Evolutionary conservation across 2,797 vertebrate species (phyloP).

Genomic region (Halcyon badia): DNA sequence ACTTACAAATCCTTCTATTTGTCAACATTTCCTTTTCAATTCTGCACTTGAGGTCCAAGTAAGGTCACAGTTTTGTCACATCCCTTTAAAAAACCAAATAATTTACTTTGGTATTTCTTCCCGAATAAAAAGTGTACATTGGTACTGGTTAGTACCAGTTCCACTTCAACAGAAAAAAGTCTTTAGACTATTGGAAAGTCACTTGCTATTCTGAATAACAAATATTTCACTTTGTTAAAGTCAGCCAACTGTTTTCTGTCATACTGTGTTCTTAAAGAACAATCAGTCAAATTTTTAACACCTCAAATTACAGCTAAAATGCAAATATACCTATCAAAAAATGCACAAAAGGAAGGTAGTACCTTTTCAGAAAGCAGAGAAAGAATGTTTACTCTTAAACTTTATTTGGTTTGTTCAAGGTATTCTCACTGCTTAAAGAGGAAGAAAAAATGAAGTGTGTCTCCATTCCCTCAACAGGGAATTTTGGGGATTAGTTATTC

Average conservation of each 20-base stretch:
- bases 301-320: background rate
- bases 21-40: background rate
- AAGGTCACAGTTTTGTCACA: background rate
- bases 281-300: background rate
- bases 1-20: background rate
- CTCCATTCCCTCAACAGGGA: background rate
- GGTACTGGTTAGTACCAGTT: background rate
- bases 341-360: background rate
- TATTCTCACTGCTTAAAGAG: background rate
- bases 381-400: background rate
- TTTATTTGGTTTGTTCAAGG: background rate
- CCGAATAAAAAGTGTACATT: background rate
- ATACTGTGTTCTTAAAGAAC: background rate
- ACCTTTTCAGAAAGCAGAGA: background rate
- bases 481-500: background rate
- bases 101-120: background rate
- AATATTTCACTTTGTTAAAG: background rate
- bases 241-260: background rate
- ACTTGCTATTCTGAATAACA: background rate
- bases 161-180: background rate
- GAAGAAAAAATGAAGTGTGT: background rate
- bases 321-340: background rate
- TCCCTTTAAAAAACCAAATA: background rate
- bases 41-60: background rate
- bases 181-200: background rate